A percentile compares a stretch with the other conserved stretches of the same genome.
Conservation (phyloP, 2,888 invertebrate species). For the Athrips mouffetella region DNA sequence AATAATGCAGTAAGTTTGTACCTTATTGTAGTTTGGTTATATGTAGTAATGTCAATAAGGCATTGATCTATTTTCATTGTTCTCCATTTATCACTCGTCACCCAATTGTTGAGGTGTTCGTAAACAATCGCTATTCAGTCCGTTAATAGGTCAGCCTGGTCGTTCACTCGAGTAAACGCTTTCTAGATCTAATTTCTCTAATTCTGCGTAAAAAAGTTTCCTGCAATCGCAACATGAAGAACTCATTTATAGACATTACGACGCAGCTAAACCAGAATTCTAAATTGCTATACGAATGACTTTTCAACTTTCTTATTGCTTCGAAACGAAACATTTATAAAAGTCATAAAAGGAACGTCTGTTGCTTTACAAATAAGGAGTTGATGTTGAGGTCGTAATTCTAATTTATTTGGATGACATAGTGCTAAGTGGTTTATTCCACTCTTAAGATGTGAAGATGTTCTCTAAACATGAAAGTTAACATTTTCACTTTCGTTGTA, state of each 20-base stretch:
- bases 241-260: conserved; percentile 13
- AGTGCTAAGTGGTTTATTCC: conserved; percentile 21
- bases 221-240: neutral
- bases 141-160: conserved; percentile 11
- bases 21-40: too few species aligned
- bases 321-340: neutral
- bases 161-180: conserved; percentile 5
- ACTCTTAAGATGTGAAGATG: conserved; percentile 35
- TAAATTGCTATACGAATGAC: conserved; percentile 1
- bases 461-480: conserved; percentile 43
- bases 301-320: neutral
- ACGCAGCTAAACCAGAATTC: conserved; percentile 2
- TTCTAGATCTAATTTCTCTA: conserved; percentile 6
- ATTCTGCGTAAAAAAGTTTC: conserved; percentile 5
- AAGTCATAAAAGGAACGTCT: neutral
- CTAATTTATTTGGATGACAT: conserved; percentile 44
- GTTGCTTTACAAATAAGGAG: neutral
- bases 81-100: conserved; percentile 6
- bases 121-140: conserved; percentile 13
- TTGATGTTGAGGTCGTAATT: conserved; percentile 9
- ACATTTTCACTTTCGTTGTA: conserved; percentile 66
- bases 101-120: conserved; percentile 1
- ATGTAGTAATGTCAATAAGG: neutral
- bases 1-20: too few species aligned
- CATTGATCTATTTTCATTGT: conserved; percentile 6